Evolutionary conservation across 2,797 vertebrate genomes (phyloP).

Genomic region (Falco novaeseelandiae): DNA sequence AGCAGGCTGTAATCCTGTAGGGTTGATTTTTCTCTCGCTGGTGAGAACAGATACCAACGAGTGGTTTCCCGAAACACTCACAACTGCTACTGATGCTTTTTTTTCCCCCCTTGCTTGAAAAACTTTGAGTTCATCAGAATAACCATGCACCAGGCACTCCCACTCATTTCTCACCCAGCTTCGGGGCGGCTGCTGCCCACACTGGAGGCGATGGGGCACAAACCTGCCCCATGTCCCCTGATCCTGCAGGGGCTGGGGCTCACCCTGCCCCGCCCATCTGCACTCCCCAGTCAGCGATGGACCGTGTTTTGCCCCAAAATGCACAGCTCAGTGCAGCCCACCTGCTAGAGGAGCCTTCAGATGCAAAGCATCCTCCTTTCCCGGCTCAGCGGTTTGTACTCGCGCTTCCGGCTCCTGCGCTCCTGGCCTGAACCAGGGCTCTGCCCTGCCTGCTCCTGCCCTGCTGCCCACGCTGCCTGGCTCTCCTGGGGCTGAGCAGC

Average conservation of each 20-base stretch:
- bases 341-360: not conserved
- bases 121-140: not conserved
- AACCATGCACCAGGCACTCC: not conserved
- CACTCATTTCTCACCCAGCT: not conserved
- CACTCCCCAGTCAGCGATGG: rapidly evolving
- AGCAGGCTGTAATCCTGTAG: constrained; percentile 29
- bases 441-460: not conserved
- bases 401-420: rapidly evolving
- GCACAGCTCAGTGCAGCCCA: not conserved
- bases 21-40: not conserved
- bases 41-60: not conserved
- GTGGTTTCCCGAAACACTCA: not conserved
- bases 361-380: not conserved
- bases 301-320: not conserved
- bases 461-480: not conserved
- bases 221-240: rapidly evolving
- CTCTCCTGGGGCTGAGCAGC: not conserved
- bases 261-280: not conserved
- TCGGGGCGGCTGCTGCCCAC: not conserved
- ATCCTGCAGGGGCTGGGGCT: not conserved
- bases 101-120: not conserved
- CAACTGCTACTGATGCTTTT: not conserved
- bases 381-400: rapidly evolving
- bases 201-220: rapidly evolving
- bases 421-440: not conserved